phyloP scores from a whole-genome alignment of 1,140 invertebrate genomes.

The Acromyrmex echinatior region DNA sequence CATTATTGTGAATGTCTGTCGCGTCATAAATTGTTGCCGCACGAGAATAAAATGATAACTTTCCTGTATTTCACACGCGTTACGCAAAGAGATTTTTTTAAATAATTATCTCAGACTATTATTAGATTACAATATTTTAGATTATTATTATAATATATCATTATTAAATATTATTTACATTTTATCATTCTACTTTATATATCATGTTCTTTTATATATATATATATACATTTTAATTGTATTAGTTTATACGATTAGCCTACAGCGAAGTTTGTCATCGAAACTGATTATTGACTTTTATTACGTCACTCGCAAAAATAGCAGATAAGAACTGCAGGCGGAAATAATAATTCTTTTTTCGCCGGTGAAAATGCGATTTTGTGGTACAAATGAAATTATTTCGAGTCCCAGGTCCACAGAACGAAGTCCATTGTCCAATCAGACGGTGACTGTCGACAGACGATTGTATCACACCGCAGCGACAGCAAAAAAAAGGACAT shows the following conservation, averaged over 20 bases:
- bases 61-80: background rate
- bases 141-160: background rate
- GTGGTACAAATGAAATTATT: slow-evolving; percentile 56
- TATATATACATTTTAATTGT: background rate
- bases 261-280: background rate
- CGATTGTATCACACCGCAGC: slow-evolving; percentile 60
- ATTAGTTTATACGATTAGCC: background rate
- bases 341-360: slow-evolving; percentile 30
- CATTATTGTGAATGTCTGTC: slow-evolving; percentile 20
- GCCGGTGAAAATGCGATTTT: slow-evolving; percentile 15
- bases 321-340: background rate
- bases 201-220: background rate
- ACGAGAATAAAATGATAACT: slow-evolving; percentile 19
- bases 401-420: slow-evolving; percentile 3
- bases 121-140: background rate
- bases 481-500: slow-evolving; percentile 32
- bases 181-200: background rate
- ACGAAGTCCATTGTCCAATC: slow-evolving; percentile 63
- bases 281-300: background rate
- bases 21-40: slow-evolving; percentile 1
- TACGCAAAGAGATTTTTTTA: background rate
- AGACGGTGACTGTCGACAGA: slow-evolving; percentile 41
- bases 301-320: slow-evolving; percentile 20
- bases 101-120: background rate
- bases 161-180: background rate